phyloP scores from a whole-genome alignment of 2,797 vertebrate species.

The Crenuchus spilurus region DNA sequence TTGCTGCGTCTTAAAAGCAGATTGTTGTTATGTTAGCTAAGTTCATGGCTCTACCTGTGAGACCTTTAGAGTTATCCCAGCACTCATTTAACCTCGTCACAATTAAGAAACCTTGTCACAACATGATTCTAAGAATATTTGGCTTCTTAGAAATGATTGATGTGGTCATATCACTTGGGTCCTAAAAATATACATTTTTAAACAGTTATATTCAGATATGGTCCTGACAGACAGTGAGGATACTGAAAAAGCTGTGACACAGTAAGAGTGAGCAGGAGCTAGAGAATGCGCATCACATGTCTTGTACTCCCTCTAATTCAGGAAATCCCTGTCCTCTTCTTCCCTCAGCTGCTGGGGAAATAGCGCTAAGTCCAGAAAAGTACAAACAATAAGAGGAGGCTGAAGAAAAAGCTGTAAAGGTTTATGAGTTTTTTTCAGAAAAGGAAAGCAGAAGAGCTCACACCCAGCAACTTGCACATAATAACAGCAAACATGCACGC shows the following conservation, averaged over 20 bases:
- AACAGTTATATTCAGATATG: not conserved
- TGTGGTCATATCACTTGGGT: too few species aligned
- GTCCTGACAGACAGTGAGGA: not conserved
- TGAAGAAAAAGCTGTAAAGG: conserved; percentile 35
- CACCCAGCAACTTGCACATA: conserved; percentile 39
- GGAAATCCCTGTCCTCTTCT: conserved; percentile 68
- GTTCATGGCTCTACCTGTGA: too few species aligned
- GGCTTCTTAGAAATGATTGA: too few species aligned
- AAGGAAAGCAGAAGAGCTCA: conserved; percentile 44
- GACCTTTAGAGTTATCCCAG: too few species aligned
- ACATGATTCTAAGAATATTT: too few species aligned
- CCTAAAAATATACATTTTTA: too few species aligned
- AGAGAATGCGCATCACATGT: conserved; percentile 18
- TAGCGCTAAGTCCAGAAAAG: conserved; percentile 51
- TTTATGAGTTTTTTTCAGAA: conserved; percentile 49
- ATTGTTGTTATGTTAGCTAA: too few species aligned
- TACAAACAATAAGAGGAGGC: conserved; percentile 59
- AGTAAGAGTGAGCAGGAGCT: not conserved
- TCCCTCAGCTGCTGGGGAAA: conserved; percentile 72
- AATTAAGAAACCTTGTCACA: too few species aligned
- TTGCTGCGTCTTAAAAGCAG: too few species aligned
- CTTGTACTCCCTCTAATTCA: conserved; percentile 21
- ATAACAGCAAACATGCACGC: conserved; percentile 35
- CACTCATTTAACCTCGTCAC: too few species aligned
- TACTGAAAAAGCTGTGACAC: not conserved